Evolutionary conservation across 1,140 invertebrate genomes (phyloP).

Genomic region (Radopholus similis): DNA sequence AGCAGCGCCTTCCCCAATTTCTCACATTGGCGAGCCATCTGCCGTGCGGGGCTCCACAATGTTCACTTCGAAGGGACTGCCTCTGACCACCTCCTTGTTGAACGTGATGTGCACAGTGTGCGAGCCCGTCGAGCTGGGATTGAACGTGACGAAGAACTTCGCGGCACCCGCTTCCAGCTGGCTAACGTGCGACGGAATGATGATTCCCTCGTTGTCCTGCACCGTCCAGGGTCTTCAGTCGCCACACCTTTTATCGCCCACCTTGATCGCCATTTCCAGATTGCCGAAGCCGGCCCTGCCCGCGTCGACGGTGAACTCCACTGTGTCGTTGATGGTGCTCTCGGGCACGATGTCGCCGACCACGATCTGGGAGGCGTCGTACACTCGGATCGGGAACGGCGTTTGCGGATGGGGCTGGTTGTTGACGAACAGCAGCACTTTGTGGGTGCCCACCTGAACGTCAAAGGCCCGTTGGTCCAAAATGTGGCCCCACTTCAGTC

Average conservation of each 20-base stretch:
- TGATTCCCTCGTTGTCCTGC: conserved; percentile 40
- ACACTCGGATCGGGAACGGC: conserved; percentile 62
- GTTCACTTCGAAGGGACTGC: conserved; percentile 55
- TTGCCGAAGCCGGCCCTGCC: conserved; percentile 63
- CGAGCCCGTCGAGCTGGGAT: conserved; percentile 55
- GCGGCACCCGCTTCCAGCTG: conserved; percentile 56
- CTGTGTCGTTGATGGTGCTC: conserved; percentile 57
- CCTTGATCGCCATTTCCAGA: conserved; percentile 63
- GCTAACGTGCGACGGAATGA: conserved; percentile 58
- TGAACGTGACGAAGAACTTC: conserved; percentile 63
- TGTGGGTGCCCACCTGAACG: conserved; percentile 26
- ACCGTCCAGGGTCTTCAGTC: background rate
- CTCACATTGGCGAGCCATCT: conserved; percentile 6
- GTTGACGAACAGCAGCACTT: conserved; percentile 56
- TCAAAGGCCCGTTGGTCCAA: too few species aligned
- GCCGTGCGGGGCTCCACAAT: conserved; percentile 40
- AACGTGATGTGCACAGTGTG: conserved; percentile 63
- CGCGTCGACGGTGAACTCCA: conserved; percentile 62
- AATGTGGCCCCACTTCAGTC: conserved; percentile 55
- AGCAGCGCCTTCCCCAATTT: background rate
- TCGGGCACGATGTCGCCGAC: conserved; percentile 60
- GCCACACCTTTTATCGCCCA: conserved; percentile 40
- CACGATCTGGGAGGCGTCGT: conserved; percentile 62
- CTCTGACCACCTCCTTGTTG: conserved; percentile 62
- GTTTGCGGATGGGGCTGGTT: conserved; percentile 58